Percentiles rank a stretch among this genome's conserved stretches.
Evolutionary conservation across 2,797 vertebrate species (phyloP).

Genomic region (Taeniopygia guttata): DNA sequence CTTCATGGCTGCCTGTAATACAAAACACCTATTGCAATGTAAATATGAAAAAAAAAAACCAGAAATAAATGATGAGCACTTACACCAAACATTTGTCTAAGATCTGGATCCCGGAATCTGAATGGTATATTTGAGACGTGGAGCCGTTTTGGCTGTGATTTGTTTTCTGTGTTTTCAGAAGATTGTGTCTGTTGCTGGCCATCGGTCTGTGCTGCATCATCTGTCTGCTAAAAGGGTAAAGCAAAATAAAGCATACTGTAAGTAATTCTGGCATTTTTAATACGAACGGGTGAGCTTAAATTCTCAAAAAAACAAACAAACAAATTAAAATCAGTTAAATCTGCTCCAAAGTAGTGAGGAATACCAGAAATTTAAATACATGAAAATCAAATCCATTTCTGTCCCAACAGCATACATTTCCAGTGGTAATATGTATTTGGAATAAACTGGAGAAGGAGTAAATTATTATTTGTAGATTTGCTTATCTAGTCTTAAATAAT

Average conservation of each 20-base stretch:
- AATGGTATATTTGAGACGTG: constrained; percentile 98
- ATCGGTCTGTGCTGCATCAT: constrained; percentile 89
- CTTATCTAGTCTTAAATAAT: not conserved
- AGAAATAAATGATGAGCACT: constrained; percentile 65
- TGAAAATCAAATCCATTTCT: not conserved
- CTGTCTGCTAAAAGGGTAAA: constrained; percentile 87
- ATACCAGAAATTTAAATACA: not conserved
- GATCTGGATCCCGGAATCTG: constrained; percentile 95
- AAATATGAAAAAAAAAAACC: not conserved
- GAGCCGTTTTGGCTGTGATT: constrained; percentile 93
- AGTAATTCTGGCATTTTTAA: not conserved
- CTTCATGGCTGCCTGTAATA: fast-evolving
- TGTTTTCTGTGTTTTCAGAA: constrained; percentile 92
- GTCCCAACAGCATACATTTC: not conserved
- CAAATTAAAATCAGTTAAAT: not conserved
- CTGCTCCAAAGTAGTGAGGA: not conserved
- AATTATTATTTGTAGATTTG: not conserved
- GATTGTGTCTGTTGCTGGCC: constrained; percentile 89
- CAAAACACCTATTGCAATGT: not conserved
- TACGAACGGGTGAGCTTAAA: not conserved
- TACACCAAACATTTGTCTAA: constrained; percentile 98
- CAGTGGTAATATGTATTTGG: not conserved
- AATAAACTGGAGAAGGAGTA: not conserved
- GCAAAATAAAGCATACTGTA: constrained; percentile 27
- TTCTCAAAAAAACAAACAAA: not conserved